phyloP scores from a whole-genome alignment of 1,140 invertebrate species.

The Gryon sp. region DNA sequence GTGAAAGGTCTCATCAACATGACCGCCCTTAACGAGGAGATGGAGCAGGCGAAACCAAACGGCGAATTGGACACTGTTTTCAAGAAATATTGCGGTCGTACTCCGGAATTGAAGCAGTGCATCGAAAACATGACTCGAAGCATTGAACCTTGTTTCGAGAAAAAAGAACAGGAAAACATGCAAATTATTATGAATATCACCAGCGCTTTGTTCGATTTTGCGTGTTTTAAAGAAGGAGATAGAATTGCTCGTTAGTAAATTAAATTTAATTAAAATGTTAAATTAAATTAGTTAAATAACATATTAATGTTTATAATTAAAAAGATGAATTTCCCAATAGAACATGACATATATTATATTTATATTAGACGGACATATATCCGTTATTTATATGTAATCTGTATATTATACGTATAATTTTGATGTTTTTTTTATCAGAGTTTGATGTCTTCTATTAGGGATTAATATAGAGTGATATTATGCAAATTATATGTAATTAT shows the following conservation, averaged over 20 bases:
- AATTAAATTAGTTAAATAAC: not conserved
- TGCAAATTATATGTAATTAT: too few relatives aligned
- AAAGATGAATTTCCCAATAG: too few relatives aligned
- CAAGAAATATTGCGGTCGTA: constrained; percentile 85
- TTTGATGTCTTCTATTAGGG: too few relatives aligned
- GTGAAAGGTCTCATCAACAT: constrained; percentile 79
- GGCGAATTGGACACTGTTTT: constrained; percentile 85
- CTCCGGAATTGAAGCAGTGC: constrained; percentile 81
- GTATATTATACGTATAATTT: too few relatives aligned
- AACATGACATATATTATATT: too few relatives aligned
- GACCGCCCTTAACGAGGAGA: constrained; percentile 80
- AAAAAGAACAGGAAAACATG: constrained; percentile 81
- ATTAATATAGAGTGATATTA: too few relatives aligned
- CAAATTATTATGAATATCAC: constrained; percentile 83
- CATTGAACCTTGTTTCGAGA: constrained; percentile 83
- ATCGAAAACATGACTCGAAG: constrained; percentile 81
- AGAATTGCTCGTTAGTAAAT: constrained; percentile 85
- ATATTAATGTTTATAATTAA: too few relatives aligned
- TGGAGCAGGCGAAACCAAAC: constrained; percentile 81
- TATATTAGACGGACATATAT: too few relatives aligned
- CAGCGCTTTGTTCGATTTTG: constrained; percentile 84
- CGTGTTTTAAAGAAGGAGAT: constrained; percentile 89
- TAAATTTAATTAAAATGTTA: not conserved
- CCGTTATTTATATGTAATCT: too few relatives aligned
- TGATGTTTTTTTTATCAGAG: too few relatives aligned